Conservation (phyloP, 2,888 invertebrate species). For the Tortricodes alternella region DNA sequence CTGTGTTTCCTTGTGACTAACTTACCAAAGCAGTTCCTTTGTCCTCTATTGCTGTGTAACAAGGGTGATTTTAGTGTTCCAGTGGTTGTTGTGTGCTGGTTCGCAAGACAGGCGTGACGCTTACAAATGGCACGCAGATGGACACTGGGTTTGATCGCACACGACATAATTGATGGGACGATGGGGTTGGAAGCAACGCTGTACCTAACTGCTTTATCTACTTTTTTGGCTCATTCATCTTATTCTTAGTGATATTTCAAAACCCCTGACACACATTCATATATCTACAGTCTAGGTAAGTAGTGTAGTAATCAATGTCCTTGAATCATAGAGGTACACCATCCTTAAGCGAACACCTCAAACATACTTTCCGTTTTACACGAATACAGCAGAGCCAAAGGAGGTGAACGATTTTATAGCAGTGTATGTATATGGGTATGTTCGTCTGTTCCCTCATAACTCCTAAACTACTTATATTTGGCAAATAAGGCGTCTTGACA, state of each 20-base stretch:
- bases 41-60: conserved; percentile 34
- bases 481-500: too few species aligned
- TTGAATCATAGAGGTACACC: too few species aligned
- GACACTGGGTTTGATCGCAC: conserved; percentile 70
- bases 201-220: conserved; percentile 12
- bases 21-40: conserved; percentile 23
- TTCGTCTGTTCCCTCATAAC: too few species aligned
- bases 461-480: too few species aligned
- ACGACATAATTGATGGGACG: conserved; percentile 70
- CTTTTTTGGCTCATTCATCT: conserved; percentile 12
- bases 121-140: conserved; percentile 71
- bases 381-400: too few species aligned
- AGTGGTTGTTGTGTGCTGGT: conserved; percentile 34
- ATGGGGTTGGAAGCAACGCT: conserved; percentile 44
- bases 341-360: too few species aligned
- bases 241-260: neutral
- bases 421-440: too few species aligned
- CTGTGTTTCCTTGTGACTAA: conserved; percentile 44
- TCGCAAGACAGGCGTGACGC: conserved; percentile 56
- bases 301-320: too few species aligned
- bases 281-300: too few species aligned
- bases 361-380: too few species aligned
- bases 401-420: too few species aligned
- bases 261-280: too few species aligned
- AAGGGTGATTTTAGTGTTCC: neutral